phyloP scores from a whole-genome alignment of 1,140 invertebrate species.

The Dinoponera quadriceps region DNA sequence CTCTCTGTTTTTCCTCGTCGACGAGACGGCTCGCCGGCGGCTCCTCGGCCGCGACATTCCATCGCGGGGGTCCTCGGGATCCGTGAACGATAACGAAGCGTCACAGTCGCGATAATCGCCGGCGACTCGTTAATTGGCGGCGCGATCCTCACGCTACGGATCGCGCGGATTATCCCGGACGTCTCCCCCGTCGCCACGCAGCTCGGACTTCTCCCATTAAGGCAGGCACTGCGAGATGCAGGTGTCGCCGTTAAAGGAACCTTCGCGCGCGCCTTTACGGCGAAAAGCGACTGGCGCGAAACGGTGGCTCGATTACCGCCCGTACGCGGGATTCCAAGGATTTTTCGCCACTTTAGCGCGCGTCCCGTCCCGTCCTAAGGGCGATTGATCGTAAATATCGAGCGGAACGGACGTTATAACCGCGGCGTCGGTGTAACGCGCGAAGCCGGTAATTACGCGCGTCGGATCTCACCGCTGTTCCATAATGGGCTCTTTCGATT shows the following conservation, averaged over 20 bases:
- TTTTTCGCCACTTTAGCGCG: slow-evolving; percentile 3
- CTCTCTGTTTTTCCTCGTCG: background rate
- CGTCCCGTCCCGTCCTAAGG: background rate
- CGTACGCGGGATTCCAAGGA: slow-evolving; percentile 32
- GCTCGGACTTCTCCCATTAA: slow-evolving; percentile 26
- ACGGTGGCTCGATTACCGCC: slow-evolving; percentile 38
- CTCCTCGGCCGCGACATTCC: no score
- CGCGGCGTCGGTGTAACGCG: slow-evolving; percentile 25
- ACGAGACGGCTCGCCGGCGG: background rate
- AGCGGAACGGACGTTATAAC: background rate
- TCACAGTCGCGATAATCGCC: slow-evolving; percentile 9
- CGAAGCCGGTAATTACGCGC: slow-evolving; percentile 38
- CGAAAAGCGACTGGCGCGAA: slow-evolving; percentile 17
- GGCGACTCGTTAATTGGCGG: slow-evolving; percentile 26
- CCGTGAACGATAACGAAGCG: background rate
- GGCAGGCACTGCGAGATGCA: background rate
- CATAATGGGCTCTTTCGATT: slow-evolving; percentile 49
- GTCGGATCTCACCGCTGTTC: slow-evolving; percentile 19
- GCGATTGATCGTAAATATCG: slow-evolving; percentile 36
- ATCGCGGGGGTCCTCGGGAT: background rate
- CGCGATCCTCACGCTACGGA: background rate
- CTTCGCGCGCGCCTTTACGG: slow-evolving; percentile 43
- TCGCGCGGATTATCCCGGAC: background rate
- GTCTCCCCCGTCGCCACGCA: slow-evolving; percentile 18
- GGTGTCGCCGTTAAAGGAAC: slow-evolving; percentile 38